Conservation (phyloP, 2,888 invertebrate genomes). For the Deilephila elpenor region DNA sequence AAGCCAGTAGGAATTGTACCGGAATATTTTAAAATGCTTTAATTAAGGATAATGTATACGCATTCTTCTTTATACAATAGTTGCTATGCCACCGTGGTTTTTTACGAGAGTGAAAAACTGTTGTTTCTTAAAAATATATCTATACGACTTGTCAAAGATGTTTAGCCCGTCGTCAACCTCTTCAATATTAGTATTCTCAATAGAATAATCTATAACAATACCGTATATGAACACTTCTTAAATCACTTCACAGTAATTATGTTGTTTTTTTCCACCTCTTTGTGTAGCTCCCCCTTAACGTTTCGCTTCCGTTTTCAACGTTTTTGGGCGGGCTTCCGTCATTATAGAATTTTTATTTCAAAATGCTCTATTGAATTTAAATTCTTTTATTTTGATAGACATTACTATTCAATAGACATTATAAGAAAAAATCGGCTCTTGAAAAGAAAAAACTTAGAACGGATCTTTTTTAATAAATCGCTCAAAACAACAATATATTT, state of each 20-base stretch:
- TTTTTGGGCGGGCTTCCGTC: conserved; percentile 19
- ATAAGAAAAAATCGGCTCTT: too few species aligned
- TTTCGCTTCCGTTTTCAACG: conserved; percentile 16
- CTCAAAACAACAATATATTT: too few species aligned
- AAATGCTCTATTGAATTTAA: conserved; percentile 2
- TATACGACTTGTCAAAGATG: too few species aligned
- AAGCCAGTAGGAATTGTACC: not conserved
- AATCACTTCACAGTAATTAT: not conserved
- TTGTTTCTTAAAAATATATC: too few species aligned
- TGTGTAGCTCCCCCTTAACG: conserved; percentile 9
- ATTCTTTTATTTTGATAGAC: not conserved
- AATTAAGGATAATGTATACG: not conserved
- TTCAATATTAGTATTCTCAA: too few species aligned
- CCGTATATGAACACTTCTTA: not conserved
- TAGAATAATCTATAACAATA: not conserved
- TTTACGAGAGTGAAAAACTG: too few species aligned
- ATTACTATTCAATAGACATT: not conserved
- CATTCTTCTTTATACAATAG: too few species aligned
- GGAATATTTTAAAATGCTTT: not conserved
- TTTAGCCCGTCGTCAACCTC: too few species aligned
- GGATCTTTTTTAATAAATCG: too few species aligned
- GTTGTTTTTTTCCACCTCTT: conserved; percentile 24
- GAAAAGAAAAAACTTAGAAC: too few species aligned
- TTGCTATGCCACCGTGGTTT: too few species aligned
- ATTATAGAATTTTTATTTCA: conserved; percentile 2